phyloP scores from a whole-genome alignment of 1,140 invertebrate genomes.

The Musca domestica region DNA sequence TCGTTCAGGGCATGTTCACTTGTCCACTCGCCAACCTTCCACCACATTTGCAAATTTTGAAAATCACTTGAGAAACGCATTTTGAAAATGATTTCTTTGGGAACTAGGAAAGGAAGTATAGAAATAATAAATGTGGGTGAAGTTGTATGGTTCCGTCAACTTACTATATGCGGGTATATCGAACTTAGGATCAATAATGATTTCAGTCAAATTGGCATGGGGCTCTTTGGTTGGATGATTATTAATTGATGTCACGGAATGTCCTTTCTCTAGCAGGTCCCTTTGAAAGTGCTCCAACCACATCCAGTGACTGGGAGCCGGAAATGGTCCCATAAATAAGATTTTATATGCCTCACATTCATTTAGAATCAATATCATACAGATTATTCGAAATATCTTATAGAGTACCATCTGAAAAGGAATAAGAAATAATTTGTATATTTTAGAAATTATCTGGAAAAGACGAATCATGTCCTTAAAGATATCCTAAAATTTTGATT shows the following conservation, averaged over 20 bases:
- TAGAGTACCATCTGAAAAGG: slow-evolving; percentile 38
- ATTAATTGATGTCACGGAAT: slow-evolving; percentile 63
- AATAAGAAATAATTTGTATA: not conserved
- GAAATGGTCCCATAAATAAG: slow-evolving; percentile 51
- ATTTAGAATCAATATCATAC: slow-evolving; percentile 27
- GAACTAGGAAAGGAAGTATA: slow-evolving; percentile 31
- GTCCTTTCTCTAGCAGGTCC: slow-evolving; percentile 59
- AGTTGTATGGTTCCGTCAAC: slow-evolving; percentile 18
- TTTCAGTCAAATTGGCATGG: slow-evolving; percentile 56
- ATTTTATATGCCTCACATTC: slow-evolving; percentile 35
- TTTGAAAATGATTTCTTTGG: slow-evolving; percentile 48
- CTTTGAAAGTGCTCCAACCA: slow-evolving; percentile 58
- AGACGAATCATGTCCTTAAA: too few species aligned
- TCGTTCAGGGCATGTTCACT: slow-evolving; percentile 57
- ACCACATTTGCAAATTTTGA: slow-evolving; percentile 47
- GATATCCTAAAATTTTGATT: too few species aligned
- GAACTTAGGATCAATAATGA: slow-evolving; percentile 56
- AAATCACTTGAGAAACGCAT: slow-evolving; percentile 47
- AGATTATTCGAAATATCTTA: slow-evolving; percentile 27
- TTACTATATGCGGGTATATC: slow-evolving; percentile 57
- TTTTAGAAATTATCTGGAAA: too few species aligned
- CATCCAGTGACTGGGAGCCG: slow-evolving; percentile 57
- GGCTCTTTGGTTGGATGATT: slow-evolving; percentile 53
- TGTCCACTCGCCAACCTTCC: slow-evolving; percentile 53
- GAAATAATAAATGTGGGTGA: not conserved